Evolutionary conservation across 1,140 invertebrate genomes (phyloP).

Genomic region (Andricus grossulariae): DNA sequence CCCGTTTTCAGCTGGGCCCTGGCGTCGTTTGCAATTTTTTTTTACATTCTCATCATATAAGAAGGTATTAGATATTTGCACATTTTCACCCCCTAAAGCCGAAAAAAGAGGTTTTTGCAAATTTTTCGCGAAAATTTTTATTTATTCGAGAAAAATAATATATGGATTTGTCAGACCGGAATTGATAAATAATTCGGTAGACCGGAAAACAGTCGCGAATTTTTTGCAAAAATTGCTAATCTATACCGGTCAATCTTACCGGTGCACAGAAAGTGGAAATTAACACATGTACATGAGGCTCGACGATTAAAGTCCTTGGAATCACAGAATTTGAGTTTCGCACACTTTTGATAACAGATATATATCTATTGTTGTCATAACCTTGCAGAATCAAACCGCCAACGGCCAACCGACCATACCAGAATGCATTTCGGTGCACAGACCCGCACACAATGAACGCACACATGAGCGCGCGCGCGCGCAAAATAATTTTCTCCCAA

Average conservation of each 20-base stretch:
- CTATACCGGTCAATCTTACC: too few species aligned
- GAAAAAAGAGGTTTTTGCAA: background rate
- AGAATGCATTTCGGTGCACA: constrained; percentile 6
- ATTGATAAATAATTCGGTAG: too few species aligned
- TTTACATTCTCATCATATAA: too few species aligned
- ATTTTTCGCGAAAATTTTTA: constrained; percentile 10
- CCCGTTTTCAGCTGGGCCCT: constrained; percentile 41
- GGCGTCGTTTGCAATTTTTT: constrained; percentile 32
- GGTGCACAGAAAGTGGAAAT: background rate
- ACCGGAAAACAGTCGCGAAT: background rate
- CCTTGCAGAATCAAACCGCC: constrained; percentile 25
- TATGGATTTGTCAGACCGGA: background rate
- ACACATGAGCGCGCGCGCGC: constrained; percentile 4
- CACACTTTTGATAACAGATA: constrained; percentile 13
- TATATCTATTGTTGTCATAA: constrained; percentile 25
- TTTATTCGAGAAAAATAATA: constrained; percentile 18
- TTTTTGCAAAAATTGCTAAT: background rate
- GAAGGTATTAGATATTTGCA: too few species aligned
- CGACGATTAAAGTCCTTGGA: background rate
- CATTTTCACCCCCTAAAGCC: too few species aligned
- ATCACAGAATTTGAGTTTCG: constrained; percentile 6
- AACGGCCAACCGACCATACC: constrained; percentile 19
- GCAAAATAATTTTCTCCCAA: background rate
- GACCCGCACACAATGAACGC: constrained; percentile 2
- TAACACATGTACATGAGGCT: background rate